A percentile compares a stretch with the other conserved stretches of the same genome.
Evolutionary conservation across 1,140 invertebrate species (phyloP).

Genomic region (Tenebrio molitor): DNA sequence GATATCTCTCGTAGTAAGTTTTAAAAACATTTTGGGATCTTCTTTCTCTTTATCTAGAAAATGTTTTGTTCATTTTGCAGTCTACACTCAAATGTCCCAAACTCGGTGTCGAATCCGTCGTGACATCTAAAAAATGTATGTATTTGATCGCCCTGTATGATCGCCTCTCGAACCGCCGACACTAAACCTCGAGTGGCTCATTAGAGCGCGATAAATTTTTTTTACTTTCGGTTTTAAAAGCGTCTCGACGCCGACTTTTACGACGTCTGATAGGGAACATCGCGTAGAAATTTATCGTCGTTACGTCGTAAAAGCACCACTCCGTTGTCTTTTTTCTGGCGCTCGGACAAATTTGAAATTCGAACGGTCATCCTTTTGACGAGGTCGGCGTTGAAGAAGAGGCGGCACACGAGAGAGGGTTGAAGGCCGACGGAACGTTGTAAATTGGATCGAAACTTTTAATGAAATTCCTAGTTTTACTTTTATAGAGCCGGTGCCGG

Average conservation of each 20-base stretch:
- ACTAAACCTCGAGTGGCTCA: too few species aligned
- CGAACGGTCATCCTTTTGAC: constrained; percentile 11
- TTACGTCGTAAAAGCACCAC: background rate
- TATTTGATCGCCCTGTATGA: too few species aligned
- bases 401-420: background rate
- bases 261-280: constrained; percentile 11
- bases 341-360: constrained; percentile 12
- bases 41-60: too few species aligned
- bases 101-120: too few species aligned
- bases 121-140: too few species aligned
- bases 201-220: background rate
- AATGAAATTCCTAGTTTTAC: constrained; percentile 24
- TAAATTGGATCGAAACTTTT: constrained; percentile 34
- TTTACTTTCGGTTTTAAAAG: background rate
- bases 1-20: too few species aligned
- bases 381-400: background rate
- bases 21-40: too few species aligned
- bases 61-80: too few species aligned
- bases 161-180: too few species aligned
- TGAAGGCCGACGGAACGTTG: constrained; percentile 17
- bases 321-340: background rate
- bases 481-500: background rate
- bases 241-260: constrained; percentile 20
- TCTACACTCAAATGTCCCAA: too few species aligned
- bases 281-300: constrained; percentile 1